Conservation (phyloP, 2,113 vertebrate species). For the Xyliphius kryptos region DNA sequence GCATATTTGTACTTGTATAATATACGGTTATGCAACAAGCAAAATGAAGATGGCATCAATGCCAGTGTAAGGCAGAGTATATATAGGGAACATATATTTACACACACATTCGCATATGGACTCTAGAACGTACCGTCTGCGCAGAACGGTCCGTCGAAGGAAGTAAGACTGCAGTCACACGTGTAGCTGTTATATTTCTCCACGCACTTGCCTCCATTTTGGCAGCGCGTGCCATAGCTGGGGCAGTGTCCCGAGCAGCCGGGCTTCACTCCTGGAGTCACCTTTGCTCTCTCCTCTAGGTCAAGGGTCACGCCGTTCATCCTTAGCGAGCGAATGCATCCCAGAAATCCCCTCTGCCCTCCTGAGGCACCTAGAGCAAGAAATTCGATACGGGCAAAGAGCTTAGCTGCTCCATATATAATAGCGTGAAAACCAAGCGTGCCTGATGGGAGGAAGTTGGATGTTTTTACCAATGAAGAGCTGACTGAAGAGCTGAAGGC, state of each 20-base stretch:
- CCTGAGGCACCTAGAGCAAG: slow-evolving; percentile 77
- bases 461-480: slow-evolving; percentile 79
- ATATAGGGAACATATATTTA: no score
- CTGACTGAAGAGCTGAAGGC: slow-evolving; percentile 82
- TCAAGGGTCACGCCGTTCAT: slow-evolving; percentile 86
- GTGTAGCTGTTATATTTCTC: slow-evolving; percentile 89
- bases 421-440: neutral
- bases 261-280: slow-evolving; percentile 79
- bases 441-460: neutral
- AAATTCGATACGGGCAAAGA: slow-evolving; percentile 1
- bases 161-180: slow-evolving; percentile 84
- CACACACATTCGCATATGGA: no score
- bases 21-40: no score
- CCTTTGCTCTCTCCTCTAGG: slow-evolving; percentile 79
- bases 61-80: no score
- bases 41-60: no score
- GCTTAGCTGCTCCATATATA: neutral
- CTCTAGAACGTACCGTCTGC: slow-evolving; percentile 91
- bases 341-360: slow-evolving; percentile 86
- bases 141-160: slow-evolving; percentile 86
- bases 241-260: slow-evolving; percentile 91
- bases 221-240: slow-evolving; percentile 80
- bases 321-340: slow-evolving; percentile 85
- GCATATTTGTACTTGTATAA: no score
- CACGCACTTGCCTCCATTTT: slow-evolving; percentile 84